Evolutionary conservation across 2,113 vertebrate genomes (phyloP), one percentile per base, ranked within the genome.

Genomic region (Aldabrachelys gigantea): DNA sequence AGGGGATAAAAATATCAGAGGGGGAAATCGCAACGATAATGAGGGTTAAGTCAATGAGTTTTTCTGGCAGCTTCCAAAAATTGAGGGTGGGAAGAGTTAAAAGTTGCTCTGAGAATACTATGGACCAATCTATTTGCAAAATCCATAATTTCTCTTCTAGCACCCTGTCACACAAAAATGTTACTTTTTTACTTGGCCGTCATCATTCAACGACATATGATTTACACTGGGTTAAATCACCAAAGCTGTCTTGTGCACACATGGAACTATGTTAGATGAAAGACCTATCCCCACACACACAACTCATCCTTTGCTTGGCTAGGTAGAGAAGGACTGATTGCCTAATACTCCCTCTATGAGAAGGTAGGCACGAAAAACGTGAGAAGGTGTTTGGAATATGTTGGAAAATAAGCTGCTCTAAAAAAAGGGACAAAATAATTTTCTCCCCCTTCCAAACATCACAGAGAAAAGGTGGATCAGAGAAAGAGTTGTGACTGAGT

Each of bases 21-120:
- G 49, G 19, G 86, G 84, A 29, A 84, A 80, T 50, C 24, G 0
- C 56, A 88, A 52, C 24, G 24, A 29, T 91, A 54, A 80, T 87
- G 54, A 94, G 89, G 65, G 82, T 95, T 89, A 95, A 89, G 94
- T 94, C 85, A 59, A 24, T 31, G 82, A 19, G n/a, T 72, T 54
- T 91, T 53, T 27, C 2, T n/a, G 56, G 90, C 83, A 89, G 59
- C 52, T 78, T 3, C 82, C 50, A 41, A 69, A 25, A 94, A 85
- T 35, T 29, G 50, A 84, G 47, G 35, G 22, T 78, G 49, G 38
- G 0, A 0, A 79, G 25, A 85, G 79, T 21, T 84, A 85, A 81
- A 44, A 93, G 53, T 16, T 65, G 50, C 41, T 95, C 62, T 90
- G 94, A 69, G 82, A 88, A 80, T 17, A 11, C n/a, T 53, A 4